These are phyloP conservation scores for Euphonia xanthogaster DNA, from an alignment of 2,797 vertebrate genomes.

Conservation along the genomic window DNA sequence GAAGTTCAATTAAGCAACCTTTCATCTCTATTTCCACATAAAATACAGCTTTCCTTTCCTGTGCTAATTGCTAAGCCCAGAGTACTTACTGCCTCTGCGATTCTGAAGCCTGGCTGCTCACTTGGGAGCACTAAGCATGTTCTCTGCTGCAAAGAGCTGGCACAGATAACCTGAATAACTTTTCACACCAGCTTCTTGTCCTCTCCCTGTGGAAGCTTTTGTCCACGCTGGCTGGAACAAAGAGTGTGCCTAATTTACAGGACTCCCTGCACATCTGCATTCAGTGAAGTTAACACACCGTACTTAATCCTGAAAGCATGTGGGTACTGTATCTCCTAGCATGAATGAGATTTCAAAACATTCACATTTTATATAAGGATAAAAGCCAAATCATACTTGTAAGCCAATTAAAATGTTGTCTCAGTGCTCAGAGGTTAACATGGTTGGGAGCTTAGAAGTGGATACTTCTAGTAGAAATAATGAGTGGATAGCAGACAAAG, in stretches of 20 bases:
- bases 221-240: not conserved
- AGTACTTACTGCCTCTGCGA: not conserved
- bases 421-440: slow-evolving; percentile 40
- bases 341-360: slow-evolving; percentile 35
- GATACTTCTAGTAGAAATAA: slow-evolving; percentile 46
- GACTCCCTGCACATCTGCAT: not conserved
- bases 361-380: not conserved
- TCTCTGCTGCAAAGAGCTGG: not conserved
- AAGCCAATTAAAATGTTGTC: slow-evolving; percentile 62
- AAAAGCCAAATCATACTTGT: slow-evolving; percentile 18
- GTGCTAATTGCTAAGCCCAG: slow-evolving; percentile 11
- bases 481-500: slow-evolving; percentile 45
- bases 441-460: slow-evolving; percentile 35
- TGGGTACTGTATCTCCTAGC: not conserved
- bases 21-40: slow-evolving; percentile 6
- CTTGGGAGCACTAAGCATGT: not conserved
- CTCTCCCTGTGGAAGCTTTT: not conserved
- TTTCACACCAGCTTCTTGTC: not conserved
- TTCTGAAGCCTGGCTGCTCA: not conserved
- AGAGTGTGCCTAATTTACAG: not conserved
- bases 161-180: not conserved
- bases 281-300: not conserved
- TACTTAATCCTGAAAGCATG: slow-evolving; percentile 6
- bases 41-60: not conserved
- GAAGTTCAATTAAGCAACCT: slow-evolving; percentile 33